These are phyloP conservation scores for Brachyhypopomus occidentalis DNA, from an alignment of 2,113 vertebrate species.

Conservation along the genomic window DNA sequence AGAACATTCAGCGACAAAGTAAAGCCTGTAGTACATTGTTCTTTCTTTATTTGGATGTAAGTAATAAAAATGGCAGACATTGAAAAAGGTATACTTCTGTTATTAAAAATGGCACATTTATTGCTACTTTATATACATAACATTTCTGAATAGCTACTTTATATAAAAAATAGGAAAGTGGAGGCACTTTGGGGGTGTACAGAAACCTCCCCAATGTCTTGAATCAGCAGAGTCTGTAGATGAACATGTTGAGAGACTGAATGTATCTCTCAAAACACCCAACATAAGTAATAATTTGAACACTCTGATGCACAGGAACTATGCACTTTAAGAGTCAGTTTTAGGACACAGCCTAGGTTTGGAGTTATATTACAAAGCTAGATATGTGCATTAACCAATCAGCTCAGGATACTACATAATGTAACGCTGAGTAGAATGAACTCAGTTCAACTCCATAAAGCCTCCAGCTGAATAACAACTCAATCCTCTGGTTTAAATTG, in stretches of 20 bases:
- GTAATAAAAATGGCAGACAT: constrained; percentile 65
- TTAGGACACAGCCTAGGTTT: neutral
- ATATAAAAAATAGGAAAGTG: constrained; percentile 85
- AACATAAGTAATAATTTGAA: constrained; percentile 25
- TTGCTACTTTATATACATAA: constrained; percentile 96
- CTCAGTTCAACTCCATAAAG: neutral
- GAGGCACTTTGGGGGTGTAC: constrained; percentile 83
- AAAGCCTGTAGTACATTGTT: constrained; percentile 24
- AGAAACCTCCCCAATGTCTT: constrained; percentile 76
- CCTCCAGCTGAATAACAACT: neutral
- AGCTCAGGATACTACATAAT: neutral
- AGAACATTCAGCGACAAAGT: neutral
- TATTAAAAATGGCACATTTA: constrained; percentile 94
- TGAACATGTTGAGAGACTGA: constrained; percentile 58
- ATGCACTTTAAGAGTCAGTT: neutral
- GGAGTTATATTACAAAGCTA: neutral
- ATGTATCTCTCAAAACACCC: neutral
- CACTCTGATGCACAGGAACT: constrained; percentile 13
- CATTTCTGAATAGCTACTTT: constrained; percentile 86
- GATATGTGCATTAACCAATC: neutral
- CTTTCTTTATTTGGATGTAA: constrained; percentile 61
- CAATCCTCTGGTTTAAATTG: no score
- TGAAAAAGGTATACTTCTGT: constrained; percentile 66
- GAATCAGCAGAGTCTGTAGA: constrained; percentile 64
- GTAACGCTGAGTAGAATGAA: neutral